Percentiles rank a stretch among this genome's conserved stretches.
These are phyloP conservation scores for Gallinago media DNA, from an alignment of 2,113 vertebrate species.

Conservation along the genomic window DNA sequence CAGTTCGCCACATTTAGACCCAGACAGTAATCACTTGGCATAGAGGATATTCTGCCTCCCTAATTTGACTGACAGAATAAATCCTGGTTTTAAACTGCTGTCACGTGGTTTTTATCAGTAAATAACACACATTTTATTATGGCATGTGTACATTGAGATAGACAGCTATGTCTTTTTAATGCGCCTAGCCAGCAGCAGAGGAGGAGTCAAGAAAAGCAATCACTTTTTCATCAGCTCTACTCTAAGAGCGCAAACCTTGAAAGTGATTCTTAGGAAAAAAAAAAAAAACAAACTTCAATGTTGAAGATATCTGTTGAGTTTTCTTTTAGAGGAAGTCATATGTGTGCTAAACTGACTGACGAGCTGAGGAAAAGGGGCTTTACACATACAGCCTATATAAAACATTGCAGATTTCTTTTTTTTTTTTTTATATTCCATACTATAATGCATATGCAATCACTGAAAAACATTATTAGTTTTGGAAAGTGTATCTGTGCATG, in stretches of 20 bases:
- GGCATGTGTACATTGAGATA: constrained; percentile 54
- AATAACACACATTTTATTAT: constrained; percentile 74
- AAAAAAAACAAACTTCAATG: not conserved
- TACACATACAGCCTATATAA: not conserved
- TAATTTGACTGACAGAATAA: constrained; percentile 77
- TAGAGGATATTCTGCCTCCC: constrained; percentile 65
- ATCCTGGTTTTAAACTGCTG: constrained; percentile 66
- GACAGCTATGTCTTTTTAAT: constrained; percentile 61
- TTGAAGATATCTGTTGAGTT: not conserved
- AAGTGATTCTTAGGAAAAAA: not conserved
- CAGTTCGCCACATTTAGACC: constrained; percentile 49
- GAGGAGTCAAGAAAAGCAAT: constrained; percentile 14
- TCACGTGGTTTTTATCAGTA: constrained; percentile 76
- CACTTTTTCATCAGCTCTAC: constrained; percentile 17
- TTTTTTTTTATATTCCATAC: not conserved
- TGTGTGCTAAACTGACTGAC: not conserved
- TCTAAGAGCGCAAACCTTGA: not conserved
- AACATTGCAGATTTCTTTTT: not conserved
- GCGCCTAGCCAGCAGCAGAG: not conserved
- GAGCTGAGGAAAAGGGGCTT: not conserved
- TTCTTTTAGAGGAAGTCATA: not conserved
- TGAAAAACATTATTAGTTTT: not conserved
- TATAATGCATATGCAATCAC: not conserved
- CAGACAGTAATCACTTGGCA: constrained; percentile 63
- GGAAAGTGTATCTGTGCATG: not conserved